Conservation (phyloP, 64 coral and sea anemone genomes). For the Stichodactyla mertensii region DNA sequence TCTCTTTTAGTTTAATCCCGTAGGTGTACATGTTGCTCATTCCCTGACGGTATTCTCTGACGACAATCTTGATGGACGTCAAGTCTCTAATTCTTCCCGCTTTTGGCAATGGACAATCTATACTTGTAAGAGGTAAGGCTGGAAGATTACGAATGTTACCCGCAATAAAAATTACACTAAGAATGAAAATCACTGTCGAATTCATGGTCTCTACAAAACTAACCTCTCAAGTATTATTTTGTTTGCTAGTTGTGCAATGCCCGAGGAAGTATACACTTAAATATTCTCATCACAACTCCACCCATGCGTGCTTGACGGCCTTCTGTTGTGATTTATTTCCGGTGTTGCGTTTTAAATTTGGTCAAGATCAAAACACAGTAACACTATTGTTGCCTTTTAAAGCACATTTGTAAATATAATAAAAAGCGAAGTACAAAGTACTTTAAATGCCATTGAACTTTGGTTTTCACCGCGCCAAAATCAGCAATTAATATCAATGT, state of each 20-base stretch:
- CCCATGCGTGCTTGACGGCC: not conserved
- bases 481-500: not conserved
- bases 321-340: not conserved
- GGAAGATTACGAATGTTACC: not conserved
- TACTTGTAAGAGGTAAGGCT: not conserved
- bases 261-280: not conserved
- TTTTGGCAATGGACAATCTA: not conserved
- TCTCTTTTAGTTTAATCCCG: not conserved
- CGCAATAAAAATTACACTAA: not conserved
- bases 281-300: not conserved
- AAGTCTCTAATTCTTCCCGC: not conserved
- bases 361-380: no score
- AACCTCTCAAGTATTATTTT: not conserved
- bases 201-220: not conserved
- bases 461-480: not conserved
- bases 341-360: not conserved
- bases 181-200: not conserved
- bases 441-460: not conserved
- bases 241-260: not conserved
- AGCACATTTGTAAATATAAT: not conserved
- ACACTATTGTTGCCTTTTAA: not conserved
- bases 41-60: not conserved
- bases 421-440: not conserved
- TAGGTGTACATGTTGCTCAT: conserved; percentile 29
- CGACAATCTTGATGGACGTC: not conserved